A percentile compares a stretch with the other conserved stretches of the same genome.
Evolutionary conservation across 2,888 invertebrate genomes (phyloP).

Genomic region (Pomacea canaliculata): DNA sequence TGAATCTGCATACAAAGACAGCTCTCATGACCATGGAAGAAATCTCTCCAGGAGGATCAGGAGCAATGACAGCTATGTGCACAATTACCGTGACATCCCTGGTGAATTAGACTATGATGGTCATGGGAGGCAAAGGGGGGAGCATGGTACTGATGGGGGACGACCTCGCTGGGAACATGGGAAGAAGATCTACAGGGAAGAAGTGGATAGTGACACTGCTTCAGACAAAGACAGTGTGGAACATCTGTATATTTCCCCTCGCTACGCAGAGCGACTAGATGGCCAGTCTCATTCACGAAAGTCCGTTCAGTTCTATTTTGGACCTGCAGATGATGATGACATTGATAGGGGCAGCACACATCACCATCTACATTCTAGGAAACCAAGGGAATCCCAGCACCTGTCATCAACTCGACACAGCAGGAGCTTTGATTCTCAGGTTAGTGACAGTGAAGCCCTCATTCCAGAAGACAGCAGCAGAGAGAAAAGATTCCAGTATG

Average conservation of each 20-base stretch:
- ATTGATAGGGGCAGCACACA: background rate
- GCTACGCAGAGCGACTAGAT: slow-evolving; percentile 18
- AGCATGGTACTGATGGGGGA: background rate
- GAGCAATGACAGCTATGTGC: background rate
- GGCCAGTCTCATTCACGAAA: slow-evolving; percentile 1
- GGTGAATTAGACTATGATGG: background rate
- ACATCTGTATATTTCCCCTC: slow-evolving; percentile 33
- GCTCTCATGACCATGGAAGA: background rate
- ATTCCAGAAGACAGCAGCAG: slow-evolving; percentile 1
- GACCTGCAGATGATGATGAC: slow-evolving; percentile 9
- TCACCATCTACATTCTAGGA: background rate
- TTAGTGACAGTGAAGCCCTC: slow-evolving; percentile 19
- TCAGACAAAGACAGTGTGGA: slow-evolving; percentile 35
- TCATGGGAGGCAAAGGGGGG: background rate
- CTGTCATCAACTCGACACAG: background rate
- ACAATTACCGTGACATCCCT: background rate
- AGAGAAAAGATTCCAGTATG: slow-evolving; percentile 6
- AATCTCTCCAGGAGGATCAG: background rate
- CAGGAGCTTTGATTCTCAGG: slow-evolving; percentile 16
- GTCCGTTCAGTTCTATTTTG: slow-evolving; percentile 23
- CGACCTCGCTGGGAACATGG: background rate
- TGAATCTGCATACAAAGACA: background rate
- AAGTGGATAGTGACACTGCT: slow-evolving; percentile 28
- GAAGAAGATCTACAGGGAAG: slow-evolving; percentile 6
- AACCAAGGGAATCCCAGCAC: background rate